Evolutionary conservation across 2,113 vertebrate genomes (phyloP).

Genomic region (Ageneiosus marmoratus): DNA sequence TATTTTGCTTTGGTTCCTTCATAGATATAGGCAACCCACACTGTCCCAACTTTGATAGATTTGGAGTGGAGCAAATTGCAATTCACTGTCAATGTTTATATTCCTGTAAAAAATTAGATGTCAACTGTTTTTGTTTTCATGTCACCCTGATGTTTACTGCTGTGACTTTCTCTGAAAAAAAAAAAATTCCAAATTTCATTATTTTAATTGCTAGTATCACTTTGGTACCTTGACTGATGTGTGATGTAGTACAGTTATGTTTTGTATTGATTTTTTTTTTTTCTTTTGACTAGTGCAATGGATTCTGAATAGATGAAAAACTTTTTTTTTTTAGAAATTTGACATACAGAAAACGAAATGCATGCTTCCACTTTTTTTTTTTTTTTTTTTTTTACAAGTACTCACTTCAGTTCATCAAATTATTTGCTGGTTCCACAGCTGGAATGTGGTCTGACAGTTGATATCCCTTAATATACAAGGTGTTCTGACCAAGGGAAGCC

Average conservation of each 20-base stretch:
- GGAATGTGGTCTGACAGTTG: too few relatives aligned
- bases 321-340: not conserved
- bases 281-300: not conserved
- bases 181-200: conserved; percentile 1
- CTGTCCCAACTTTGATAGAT: not conserved
- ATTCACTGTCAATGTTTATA: not conserved
- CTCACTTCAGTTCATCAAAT: too few relatives aligned
- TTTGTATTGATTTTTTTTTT: not conserved
- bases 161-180: conserved; percentile 11
- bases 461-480: too few relatives aligned
- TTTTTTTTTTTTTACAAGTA: not conserved
- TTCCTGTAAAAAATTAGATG: not conserved
- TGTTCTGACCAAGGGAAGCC: not conserved
- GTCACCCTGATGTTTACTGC: conserved; percentile 8
- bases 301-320: not conserved
- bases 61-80: not conserved
- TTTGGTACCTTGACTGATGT: not conserved
- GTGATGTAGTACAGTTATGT: not conserved
- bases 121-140: not conserved
- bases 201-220: not conserved
- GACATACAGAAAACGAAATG: not conserved
- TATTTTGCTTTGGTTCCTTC: not conserved
- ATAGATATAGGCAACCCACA: not conserved
- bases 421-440: not conserved
- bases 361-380: not conserved